Evolutionary conservation across 1,140 invertebrate species (phyloP).

Genomic region (Lepidurus arcticus): DNA sequence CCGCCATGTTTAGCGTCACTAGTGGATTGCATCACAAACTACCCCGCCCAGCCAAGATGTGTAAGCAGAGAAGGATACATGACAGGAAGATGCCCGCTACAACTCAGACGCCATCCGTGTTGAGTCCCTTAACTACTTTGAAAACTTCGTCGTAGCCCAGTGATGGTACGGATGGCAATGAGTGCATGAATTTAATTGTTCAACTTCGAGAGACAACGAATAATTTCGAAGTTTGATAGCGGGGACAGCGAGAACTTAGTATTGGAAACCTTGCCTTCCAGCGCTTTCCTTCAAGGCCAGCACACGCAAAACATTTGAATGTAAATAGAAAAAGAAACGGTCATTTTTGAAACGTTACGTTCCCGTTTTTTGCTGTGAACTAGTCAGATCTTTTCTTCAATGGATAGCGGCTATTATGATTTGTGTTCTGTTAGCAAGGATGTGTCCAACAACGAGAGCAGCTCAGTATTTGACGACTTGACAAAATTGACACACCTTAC

Average conservation of each 20-base stretch:
- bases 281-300: neutral
- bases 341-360: neutral
- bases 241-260: neutral
- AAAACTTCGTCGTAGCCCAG: too few species aligned
- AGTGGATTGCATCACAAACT: neutral
- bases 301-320: neutral
- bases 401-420: slow-evolving; percentile 14
- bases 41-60: neutral
- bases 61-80: neutral
- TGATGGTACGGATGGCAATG: too few species aligned
- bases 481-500: neutral
- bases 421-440: neutral
- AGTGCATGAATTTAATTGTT: too few species aligned
- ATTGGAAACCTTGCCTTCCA: neutral
- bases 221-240: too few species aligned
- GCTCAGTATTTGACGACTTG: neutral
- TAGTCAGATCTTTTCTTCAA: neutral
- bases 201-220: too few species aligned
- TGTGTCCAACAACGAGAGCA: neutral
- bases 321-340: neutral
- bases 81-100: too few species aligned
- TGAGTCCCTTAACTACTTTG: too few species aligned
- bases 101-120: too few species aligned
- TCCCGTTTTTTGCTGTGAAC: neutral
- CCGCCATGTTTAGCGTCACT: slow-evolving; percentile 12